A percentile compares a stretch with the other conserved stretches of the same genome.
phyloP scores from a whole-genome alignment of 2,113 vertebrate genomes.

The Heterochromis multidens region DNA sequence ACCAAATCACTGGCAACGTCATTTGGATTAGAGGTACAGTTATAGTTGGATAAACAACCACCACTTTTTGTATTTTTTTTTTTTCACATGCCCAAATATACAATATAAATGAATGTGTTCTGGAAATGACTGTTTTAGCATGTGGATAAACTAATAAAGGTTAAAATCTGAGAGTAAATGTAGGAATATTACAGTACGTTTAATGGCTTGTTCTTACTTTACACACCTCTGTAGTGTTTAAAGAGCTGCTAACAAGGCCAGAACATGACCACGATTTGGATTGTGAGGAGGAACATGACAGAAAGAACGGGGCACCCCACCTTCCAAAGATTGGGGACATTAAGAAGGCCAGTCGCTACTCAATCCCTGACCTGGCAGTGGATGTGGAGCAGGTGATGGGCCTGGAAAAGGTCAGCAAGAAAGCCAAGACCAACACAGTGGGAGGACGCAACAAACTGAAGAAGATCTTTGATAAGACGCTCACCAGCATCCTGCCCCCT shows the following conservation, averaged over 20 bases:
- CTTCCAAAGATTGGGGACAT: conserved; percentile 98
- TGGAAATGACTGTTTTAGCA: no score
- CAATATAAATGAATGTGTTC: neutral
- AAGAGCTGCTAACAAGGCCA: conserved; percentile 90
- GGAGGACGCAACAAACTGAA: conserved; percentile 96
- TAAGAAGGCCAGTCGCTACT: conserved; percentile 95
- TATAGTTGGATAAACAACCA: neutral
- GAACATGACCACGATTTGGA: conserved; percentile 81
- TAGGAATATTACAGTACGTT: neutral
- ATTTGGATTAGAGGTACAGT: neutral
- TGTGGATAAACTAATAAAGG: neutral
- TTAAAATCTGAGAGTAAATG: neutral
- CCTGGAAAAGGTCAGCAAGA: conserved; percentile 95
- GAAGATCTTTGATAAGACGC: conserved; percentile 98
- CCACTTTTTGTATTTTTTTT: neutral
- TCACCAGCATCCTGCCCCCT: conserved; percentile 97
- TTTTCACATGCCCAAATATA: neutral
- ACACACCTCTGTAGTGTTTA: conserved; percentile 83
- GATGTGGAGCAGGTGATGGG: conserved; percentile 97
- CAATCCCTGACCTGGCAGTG: conserved; percentile 95
- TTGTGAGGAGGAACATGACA: conserved; percentile 87
- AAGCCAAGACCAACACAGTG: conserved; percentile 92
- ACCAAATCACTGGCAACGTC: neutral
- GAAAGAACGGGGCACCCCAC: conserved; percentile 93
- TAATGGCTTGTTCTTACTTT: neutral